These are phyloP conservation scores for Magallana nippona DNA, from an alignment of 2,888 invertebrate species.

Conservation along the genomic window DNA sequence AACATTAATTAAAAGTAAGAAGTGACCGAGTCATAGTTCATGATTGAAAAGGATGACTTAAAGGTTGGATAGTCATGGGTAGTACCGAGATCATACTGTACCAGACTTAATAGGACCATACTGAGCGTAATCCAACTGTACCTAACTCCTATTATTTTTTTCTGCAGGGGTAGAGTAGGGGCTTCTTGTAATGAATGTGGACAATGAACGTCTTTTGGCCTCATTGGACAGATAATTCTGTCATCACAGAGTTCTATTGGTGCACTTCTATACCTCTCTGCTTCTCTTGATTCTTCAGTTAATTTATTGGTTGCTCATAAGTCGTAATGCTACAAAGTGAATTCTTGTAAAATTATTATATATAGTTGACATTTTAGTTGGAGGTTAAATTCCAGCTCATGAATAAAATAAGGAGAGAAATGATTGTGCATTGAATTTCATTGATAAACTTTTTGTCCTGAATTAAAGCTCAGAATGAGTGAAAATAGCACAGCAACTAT, in stretches of 20 bases:
- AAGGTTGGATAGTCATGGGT: background rate
- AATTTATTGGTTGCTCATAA: too few relatives aligned
- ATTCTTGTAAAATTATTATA: too few relatives aligned
- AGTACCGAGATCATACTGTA: background rate
- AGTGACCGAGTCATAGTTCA: slow-evolving; percentile 21
- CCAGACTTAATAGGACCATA: background rate
- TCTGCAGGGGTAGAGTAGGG: background rate
- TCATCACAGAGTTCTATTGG: background rate
- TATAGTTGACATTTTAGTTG: too few relatives aligned
- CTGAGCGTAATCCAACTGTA: background rate
- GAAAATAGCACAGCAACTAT: background rate
- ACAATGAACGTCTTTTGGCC: background rate
- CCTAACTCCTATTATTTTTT: slow-evolving; percentile 1
- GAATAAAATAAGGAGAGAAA: background rate
- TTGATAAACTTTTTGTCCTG: slow-evolving; percentile 6
- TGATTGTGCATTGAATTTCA: slow-evolving; percentile 12
- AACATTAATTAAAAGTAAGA: slow-evolving; percentile 30
- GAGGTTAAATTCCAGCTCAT: background rate
- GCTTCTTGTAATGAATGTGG: background rate
- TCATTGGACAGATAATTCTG: slow-evolving; percentile 2
- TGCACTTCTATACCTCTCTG: background rate
- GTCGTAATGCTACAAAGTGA: too few relatives aligned
- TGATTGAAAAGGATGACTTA: background rate
- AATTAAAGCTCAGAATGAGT: slow-evolving; percentile 25
- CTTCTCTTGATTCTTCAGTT: background rate